Percentiles rank a stretch among this genome's conserved stretches.
phyloP scores from a whole-genome alignment of 2,113 vertebrate species.

The Cyanoderma ruficeps region DNA sequence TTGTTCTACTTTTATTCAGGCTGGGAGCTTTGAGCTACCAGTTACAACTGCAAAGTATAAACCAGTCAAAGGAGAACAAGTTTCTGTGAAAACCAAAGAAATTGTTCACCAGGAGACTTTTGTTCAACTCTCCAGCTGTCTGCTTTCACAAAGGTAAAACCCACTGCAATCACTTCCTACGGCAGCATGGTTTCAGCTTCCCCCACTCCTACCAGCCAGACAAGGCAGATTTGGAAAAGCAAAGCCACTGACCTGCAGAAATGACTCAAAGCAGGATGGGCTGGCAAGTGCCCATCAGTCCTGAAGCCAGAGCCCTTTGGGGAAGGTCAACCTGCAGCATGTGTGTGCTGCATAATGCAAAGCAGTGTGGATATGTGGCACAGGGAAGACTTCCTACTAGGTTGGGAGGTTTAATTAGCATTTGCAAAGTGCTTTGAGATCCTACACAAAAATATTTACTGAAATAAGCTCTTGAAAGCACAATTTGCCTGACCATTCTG shows the following conservation, averaged over 20 bases:
- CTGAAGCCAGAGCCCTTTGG: not conserved
- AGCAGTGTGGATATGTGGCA: not conserved
- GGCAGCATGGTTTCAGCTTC: not conserved
- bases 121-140: not conserved
- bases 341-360: not conserved
- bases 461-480: not conserved
- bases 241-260: not conserved
- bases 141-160: not conserved
- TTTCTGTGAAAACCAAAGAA: not conserved
- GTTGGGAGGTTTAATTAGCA: not conserved
- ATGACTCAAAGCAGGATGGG: not conserved
- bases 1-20: not conserved
- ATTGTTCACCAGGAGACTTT: constrained; percentile 2
- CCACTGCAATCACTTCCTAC: not conserved
- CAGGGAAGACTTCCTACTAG: not conserved
- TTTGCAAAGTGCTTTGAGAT: not conserved
- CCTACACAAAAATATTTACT: not conserved
- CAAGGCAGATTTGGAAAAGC: not conserved
- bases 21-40: not conserved
- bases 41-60: not conserved
- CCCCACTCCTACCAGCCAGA: not conserved
- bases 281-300: not conserved
- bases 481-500: not conserved
- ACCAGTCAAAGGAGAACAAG: not conserved
- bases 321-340: not conserved